Conservation (phyloP, 2,888 invertebrate species). For the Synergus itoensis region DNA sequence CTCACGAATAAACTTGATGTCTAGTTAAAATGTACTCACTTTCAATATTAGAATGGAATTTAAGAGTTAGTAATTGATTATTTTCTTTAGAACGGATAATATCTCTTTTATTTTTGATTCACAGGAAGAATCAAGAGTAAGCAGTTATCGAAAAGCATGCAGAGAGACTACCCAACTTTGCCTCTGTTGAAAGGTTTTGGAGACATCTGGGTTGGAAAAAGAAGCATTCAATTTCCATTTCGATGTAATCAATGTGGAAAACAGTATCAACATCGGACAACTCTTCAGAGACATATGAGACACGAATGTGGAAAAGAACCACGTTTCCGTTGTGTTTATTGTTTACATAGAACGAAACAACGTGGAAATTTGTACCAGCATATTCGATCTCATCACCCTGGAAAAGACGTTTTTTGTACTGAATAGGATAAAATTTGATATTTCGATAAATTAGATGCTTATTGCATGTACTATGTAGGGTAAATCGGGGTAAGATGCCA, state of each 20-base stretch:
- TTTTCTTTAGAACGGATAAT: not conserved
- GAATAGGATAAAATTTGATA: not conserved
- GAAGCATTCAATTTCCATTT: slow-evolving; percentile 62
- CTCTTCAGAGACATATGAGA: slow-evolving; percentile 83
- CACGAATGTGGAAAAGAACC: slow-evolving; percentile 69
- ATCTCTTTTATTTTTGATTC: not conserved
- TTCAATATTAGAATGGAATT: not conserved
- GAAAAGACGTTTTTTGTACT: slow-evolving; percentile 57
- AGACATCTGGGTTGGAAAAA: not conserved
- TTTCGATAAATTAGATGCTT: not conserved
- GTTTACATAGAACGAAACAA: slow-evolving; percentile 82
- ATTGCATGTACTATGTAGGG: not conserved
- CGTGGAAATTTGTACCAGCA: slow-evolving; percentile 65
- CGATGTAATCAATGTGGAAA: slow-evolving; percentile 74
- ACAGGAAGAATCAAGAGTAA: not conserved
- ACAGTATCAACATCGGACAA: slow-evolving; percentile 73
- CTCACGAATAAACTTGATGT: not conserved
- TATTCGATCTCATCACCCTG: slow-evolving; percentile 68
- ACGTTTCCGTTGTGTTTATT: slow-evolving; percentile 67
- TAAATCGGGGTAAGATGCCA: no score
- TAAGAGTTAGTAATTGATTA: not conserved
- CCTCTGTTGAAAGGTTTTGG: not conserved
- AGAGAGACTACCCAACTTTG: not conserved
- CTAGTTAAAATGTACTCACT: not conserved
- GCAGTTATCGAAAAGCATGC: not conserved